Percentiles rank a stretch among this genome's conserved stretches.
These are phyloP conservation scores for Rhagium mordax DNA, from an alignment of 2,888 invertebrate species.

Conservation along the genomic window DNA sequence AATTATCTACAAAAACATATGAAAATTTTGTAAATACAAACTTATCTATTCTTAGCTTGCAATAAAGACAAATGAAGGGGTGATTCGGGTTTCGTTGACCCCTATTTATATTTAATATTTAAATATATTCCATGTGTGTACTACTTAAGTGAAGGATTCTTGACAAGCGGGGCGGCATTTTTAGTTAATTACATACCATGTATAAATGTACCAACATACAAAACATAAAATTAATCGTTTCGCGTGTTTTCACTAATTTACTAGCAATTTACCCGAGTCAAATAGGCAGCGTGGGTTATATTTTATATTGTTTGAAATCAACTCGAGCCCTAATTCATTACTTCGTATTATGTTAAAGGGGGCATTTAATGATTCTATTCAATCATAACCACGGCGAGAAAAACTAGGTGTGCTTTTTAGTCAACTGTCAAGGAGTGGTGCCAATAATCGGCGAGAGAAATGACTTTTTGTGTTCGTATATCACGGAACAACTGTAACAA, in stretches of 20 bases:
- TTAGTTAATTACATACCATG: conserved; percentile 5
- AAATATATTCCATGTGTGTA: too few relatives aligned
- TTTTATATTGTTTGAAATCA: conserved; percentile 16
- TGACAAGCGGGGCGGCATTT: conserved; percentile 2
- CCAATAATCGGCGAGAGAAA: neutral
- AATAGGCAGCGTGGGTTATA: conserved; percentile 48
- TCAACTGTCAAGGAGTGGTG: neutral
- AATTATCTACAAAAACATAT: too few relatives aligned
- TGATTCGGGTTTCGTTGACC: too few relatives aligned
- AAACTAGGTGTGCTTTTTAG: neutral
- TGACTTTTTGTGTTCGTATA: too few relatives aligned
- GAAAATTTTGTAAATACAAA: too few relatives aligned
- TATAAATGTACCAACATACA: conserved; percentile 3
- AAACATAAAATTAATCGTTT: conserved; percentile 45
- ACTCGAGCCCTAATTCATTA: conserved; percentile 20
- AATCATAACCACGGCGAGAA: neutral
- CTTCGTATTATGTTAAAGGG: neutral
- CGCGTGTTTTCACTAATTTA: conserved; percentile 52
- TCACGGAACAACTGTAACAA: too few relatives aligned
- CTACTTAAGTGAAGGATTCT: neutral
- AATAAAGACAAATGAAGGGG: too few relatives aligned
- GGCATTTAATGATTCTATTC: neutral
- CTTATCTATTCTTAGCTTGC: too few relatives aligned
- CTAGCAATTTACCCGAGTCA: conserved; percentile 46
- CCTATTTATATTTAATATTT: too few relatives aligned